These are phyloP conservation scores for Cyanistes caeruleus DNA, from an alignment of 2,113 vertebrate genomes.

Conservation along the genomic window DNA sequence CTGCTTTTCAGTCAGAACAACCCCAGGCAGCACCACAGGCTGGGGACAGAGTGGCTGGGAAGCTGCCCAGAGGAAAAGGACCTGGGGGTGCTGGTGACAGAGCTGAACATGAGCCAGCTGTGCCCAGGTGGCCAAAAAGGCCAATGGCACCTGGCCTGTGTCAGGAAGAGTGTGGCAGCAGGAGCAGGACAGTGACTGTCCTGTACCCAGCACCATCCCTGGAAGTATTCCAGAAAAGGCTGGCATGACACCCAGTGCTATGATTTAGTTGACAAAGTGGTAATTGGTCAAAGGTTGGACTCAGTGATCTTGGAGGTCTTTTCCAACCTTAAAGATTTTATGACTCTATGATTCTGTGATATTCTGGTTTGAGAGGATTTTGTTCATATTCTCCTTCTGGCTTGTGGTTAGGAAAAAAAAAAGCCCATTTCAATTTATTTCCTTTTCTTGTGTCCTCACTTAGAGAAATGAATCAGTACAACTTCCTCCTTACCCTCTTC, in stretches of 20 bases:
- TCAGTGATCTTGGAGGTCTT: not conserved
- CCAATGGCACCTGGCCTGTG: not conserved
- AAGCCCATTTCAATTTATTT: not conserved
- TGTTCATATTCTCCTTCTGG: not conserved
- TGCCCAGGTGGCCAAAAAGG: not conserved
- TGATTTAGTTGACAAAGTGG: not conserved
- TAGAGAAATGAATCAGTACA: not conserved
- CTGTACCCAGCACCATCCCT: not conserved
- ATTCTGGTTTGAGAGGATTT: not conserved
- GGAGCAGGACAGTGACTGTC: rapidly evolving
- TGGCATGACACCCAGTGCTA: too few species aligned
- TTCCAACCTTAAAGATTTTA: not conserved
- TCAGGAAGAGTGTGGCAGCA: not conserved
- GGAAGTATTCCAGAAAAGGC: not conserved
- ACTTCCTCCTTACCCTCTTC: not conserved
- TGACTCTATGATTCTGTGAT: not conserved
- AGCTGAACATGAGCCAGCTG: not conserved
- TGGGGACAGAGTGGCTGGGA: not conserved
- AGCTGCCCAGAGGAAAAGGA: not conserved
- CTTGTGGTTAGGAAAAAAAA: not conserved
- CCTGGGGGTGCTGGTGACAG: not conserved
- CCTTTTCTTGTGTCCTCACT: not conserved
- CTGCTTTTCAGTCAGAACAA: not conserved
- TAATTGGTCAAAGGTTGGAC: not conserved
- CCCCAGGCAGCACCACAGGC: not conserved